Conservation (phyloP, 1,140 invertebrate species). For the Caenorhabditis inopinata region DNA sequence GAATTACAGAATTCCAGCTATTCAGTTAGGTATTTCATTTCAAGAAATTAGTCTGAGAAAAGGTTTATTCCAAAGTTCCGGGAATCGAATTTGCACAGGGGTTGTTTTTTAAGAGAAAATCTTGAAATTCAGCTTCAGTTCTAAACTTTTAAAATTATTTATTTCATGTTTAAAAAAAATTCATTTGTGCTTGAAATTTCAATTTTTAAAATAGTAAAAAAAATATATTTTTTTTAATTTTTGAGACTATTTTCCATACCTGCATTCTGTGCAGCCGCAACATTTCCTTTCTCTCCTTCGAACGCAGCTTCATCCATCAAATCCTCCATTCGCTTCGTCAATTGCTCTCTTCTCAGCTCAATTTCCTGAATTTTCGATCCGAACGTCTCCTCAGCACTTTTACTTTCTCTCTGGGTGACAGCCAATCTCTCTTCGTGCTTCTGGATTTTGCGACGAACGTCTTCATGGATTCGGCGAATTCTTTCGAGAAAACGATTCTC, state of each 20-base stretch:
- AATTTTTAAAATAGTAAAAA: too few species aligned
- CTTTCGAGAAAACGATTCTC: conserved; percentile 42
- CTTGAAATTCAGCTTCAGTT: too few species aligned
- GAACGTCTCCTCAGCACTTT: conserved; percentile 9
- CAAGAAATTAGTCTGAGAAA: too few species aligned
- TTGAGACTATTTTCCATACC: not conserved
- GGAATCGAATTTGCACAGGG: too few species aligned
- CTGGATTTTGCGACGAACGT: conserved; percentile 42
- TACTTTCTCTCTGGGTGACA: conserved; percentile 28
- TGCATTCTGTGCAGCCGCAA: conserved; percentile 19
- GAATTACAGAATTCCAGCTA: too few species aligned
- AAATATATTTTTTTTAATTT: too few species aligned
- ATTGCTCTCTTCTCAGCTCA: not conserved
- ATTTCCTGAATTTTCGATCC: conserved; percentile 10
- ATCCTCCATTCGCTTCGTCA: conserved; percentile 3
- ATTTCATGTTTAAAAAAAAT: too few species aligned
- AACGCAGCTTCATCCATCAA: conserved; percentile 34
- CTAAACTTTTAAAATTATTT: too few species aligned
- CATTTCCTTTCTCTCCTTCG: conserved; percentile 34
- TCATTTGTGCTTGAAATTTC: too few species aligned
- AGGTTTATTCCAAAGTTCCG: too few species aligned
- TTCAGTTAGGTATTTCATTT: too few species aligned
- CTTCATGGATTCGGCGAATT: conserved; percentile 12
- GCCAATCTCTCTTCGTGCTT: conserved; percentile 38
- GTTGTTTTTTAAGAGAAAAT: too few species aligned